phyloP scores from a whole-genome alignment of 2,797 vertebrate species.

The Rhodeus uyekii region DNA sequence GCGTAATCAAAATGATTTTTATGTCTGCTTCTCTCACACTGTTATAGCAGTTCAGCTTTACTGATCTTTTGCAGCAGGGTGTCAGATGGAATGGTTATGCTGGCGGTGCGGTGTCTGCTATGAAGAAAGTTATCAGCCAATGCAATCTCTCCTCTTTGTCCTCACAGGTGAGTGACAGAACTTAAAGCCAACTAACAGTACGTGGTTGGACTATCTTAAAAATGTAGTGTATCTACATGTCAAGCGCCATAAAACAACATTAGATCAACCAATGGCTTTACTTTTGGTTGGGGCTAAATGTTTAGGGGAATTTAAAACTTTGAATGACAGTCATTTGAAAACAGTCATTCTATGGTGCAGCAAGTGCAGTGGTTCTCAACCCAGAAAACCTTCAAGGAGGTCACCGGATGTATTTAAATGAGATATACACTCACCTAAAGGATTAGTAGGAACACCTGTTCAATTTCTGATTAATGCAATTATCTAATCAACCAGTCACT shows the following conservation, averaged over 20 bases:
- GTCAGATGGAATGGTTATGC: constrained; percentile 80
- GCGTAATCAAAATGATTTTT: neutral
- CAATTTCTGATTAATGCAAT: no score
- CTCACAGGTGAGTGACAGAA: constrained; percentile 75
- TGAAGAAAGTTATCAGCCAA: constrained; percentile 83
- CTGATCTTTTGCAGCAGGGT: constrained; percentile 72
- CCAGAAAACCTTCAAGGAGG: neutral
- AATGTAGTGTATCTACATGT: neutral
- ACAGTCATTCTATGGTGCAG: neutral
- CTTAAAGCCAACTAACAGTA: neutral
- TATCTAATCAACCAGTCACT: no score
- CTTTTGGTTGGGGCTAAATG: neutral
- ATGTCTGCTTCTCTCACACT: neutral
- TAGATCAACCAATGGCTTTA: neutral
- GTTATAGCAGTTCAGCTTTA: constrained; percentile 41
- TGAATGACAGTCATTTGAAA: no score
- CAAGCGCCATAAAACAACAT: neutral
- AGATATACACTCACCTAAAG: no score
- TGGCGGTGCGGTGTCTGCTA: constrained; percentile 76
- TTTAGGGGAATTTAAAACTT: neutral
- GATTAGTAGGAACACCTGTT: no score
- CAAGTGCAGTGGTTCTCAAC: neutral
- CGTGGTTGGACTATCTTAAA: neutral
- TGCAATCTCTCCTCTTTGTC: constrained; percentile 79
- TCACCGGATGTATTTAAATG: no score